phyloP scores from a whole-genome alignment of 2,797 vertebrate genomes.

The Epinephelus awoara region DNA sequence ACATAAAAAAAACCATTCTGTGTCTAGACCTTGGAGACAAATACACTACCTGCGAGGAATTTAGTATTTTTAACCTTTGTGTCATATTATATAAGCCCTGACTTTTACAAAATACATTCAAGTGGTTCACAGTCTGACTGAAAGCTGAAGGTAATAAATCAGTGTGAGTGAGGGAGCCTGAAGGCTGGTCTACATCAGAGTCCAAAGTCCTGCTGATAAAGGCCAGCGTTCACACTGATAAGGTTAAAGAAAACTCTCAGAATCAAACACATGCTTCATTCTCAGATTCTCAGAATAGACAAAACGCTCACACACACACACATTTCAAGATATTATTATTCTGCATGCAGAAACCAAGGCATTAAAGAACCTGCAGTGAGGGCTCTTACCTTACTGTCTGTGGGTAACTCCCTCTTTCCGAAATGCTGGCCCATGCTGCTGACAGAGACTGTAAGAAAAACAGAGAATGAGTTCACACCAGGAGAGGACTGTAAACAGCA shows the following conservation, averaged over 20 bases:
- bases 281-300: constrained; percentile 6
- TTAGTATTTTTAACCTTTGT: not conserved
- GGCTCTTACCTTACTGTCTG: constrained; percentile 75
- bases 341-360: not conserved
- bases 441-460: constrained; percentile 74
- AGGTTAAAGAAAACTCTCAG: constrained; percentile 21
- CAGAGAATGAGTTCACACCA: constrained; percentile 39
- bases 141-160: constrained; percentile 51
- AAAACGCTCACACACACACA: not conserved
- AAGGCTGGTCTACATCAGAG: constrained; percentile 29
- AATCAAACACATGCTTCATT: constrained; percentile 37
- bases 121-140: constrained; percentile 5
- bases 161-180: constrained; percentile 28
- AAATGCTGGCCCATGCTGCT: constrained; percentile 85
- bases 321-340: not conserved
- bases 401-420: constrained; percentile 74
- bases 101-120: not conserved
- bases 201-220: constrained; percentile 78
- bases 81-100: not conserved
- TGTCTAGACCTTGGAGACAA: not conserved
- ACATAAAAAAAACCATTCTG: not conserved
- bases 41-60: not conserved
- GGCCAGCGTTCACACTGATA: constrained; percentile 46
- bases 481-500: constrained; percentile 34
- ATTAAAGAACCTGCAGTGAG: not conserved